Evolutionary conservation across 2,888 invertebrate genomes (phyloP).

Genomic region (Scaeva pyrastri): DNA sequence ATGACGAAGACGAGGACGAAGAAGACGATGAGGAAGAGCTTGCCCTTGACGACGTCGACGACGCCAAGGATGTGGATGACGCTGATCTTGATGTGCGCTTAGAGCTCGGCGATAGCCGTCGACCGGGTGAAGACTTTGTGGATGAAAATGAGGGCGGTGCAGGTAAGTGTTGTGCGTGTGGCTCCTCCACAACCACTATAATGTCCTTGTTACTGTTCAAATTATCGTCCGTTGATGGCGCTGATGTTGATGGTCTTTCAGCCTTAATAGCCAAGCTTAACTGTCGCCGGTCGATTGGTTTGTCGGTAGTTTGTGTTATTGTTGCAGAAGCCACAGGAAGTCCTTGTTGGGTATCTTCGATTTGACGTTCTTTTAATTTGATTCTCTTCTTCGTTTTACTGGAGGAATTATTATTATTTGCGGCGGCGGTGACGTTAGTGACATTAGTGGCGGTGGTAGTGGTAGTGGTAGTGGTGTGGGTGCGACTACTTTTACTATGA

Average conservation of each 20-base stretch:
- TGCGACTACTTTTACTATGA: slow-evolving; percentile 64
- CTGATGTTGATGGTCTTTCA: slow-evolving; percentile 76
- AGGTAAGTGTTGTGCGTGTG: slow-evolving; percentile 27
- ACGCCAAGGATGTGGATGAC: slow-evolving; percentile 49
- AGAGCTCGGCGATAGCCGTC: slow-evolving; percentile 33
- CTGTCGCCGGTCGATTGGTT: slow-evolving; percentile 42
- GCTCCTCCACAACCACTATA: slow-evolving; percentile 69
- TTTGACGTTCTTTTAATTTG: slow-evolving; percentile 55
- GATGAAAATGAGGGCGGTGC: slow-evolving; percentile 41
- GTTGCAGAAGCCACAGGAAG: slow-evolving; percentile 14
- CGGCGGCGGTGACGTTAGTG: slow-evolving; percentile 59
- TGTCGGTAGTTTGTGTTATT: not conserved
- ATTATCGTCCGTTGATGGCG: slow-evolving; percentile 58
- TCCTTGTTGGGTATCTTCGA: slow-evolving; percentile 16
- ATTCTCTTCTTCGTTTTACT: slow-evolving; percentile 74
- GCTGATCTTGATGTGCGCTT: slow-evolving; percentile 45
- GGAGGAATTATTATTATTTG: slow-evolving; percentile 30
- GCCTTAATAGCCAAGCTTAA: slow-evolving; percentile 77
- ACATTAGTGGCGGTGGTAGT: slow-evolving; percentile 43
- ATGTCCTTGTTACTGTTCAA: slow-evolving; percentile 58
- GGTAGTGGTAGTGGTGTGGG: slow-evolving; percentile 68
- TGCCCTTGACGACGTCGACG: slow-evolving; percentile 66
- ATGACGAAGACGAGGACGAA: slow-evolving; percentile 76
- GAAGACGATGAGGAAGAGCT: slow-evolving; percentile 58
- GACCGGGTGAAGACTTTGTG: slow-evolving; percentile 52